Evolutionary conservation across 92 coral and sea anemone species (phyloP).

Genomic region (Zoanthus gigantus): DNA sequence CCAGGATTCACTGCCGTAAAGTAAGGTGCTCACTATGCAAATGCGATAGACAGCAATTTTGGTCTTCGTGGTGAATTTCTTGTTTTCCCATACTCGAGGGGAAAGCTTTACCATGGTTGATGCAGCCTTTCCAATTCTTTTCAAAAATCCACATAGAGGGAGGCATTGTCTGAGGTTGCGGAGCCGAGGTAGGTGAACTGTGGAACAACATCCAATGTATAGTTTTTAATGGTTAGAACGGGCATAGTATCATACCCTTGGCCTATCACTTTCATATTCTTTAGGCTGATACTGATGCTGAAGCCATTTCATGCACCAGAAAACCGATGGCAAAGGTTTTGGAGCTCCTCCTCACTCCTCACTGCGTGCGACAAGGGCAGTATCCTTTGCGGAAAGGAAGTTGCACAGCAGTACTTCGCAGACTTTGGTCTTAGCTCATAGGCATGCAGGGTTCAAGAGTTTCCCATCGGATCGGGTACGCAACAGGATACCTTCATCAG

Average conservation of each 20-base stretch:
- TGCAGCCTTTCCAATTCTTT: background rate
- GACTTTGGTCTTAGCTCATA: too few species aligned
- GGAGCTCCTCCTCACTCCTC: background rate
- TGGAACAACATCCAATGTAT: background rate
- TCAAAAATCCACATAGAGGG: background rate
- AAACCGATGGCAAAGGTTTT: slow-evolving; percentile 4
- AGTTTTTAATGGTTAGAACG: background rate
- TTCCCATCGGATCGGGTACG: too few species aligned
- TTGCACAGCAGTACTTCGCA: slow-evolving; percentile 4
- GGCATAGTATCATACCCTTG: background rate
- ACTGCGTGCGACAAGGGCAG: slow-evolving; percentile 9
- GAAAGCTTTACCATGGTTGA: background rate
- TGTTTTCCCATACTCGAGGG: background rate
- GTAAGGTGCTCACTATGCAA: slow-evolving; percentile 1
- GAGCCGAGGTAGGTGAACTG: background rate
- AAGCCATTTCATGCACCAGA: background rate
- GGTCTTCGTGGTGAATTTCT: background rate
- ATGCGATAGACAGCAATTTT: background rate
- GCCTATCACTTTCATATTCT: background rate
- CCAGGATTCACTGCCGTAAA: background rate
- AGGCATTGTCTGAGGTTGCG: background rate
- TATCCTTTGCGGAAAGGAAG: slow-evolving; percentile 5
- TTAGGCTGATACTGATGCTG: background rate
- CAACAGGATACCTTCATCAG: background rate
- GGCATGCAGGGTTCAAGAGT: too few species aligned